Evolutionary conservation across 1,140 invertebrate genomes (phyloP), one percentile per base, ranked within the genome.

Genomic region (Hesperophylax magnus): DNA sequence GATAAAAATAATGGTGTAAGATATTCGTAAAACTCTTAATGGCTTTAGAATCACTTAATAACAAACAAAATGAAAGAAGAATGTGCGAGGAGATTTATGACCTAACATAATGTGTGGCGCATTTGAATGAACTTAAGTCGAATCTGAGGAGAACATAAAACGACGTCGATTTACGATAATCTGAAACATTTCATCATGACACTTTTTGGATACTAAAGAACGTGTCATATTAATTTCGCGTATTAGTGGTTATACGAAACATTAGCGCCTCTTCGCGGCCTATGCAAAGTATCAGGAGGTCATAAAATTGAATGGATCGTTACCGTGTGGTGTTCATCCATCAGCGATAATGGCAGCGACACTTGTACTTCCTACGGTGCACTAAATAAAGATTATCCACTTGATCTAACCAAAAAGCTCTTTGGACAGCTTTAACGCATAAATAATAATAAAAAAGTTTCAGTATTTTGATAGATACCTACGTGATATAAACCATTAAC

Each of bases 141-240:
- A 61, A 61, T 24, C 39, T 47, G 11, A 47, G 39, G 39, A 47
- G 9, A 47, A 47, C 11, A 18, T 61, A 61, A 61, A 61, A 61
- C 24, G 20, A 61, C 24, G 20, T 22, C 17, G 17, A 58, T 76
- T 76, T 76, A 60, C 34, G 72, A 76, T 76, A 60, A 58, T 76
- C 14, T 60, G 18, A 58, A 76, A 34, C 56, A 76, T 76, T 76
- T 76, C 56, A 58, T 76, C 22, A 76, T 76, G 56, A 60, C 54
- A 60, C 54, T 76, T 61, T 76, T 76, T 6, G 17, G n/a, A 58
- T 56, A 54, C 24, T 58, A 58, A 18, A 60, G 52, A 60, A n/a
- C n/a, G 54, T 76, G 72, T 60, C 53, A 61, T 76, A 76, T 76
- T 58, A 58, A 60, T 76, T 76, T 76, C 54, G 72, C 72, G 54